Evolutionary conservation across 1,140 invertebrate genomes (phyloP).

Genomic region (Anoplolepis gracilipes): DNA sequence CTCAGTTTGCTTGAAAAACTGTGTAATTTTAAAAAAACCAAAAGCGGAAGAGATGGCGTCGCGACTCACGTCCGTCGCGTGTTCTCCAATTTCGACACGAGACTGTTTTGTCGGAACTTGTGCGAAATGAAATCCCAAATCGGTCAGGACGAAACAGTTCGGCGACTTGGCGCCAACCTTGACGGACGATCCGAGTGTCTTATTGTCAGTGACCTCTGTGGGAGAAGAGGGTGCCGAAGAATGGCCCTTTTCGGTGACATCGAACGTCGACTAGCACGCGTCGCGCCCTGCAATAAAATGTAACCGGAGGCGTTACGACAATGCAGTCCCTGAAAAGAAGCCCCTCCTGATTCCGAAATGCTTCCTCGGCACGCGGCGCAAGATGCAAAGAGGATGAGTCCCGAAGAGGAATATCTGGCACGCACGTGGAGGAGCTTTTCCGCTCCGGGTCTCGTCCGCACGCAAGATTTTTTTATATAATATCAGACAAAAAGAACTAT

Average conservation of each 20-base stretch:
- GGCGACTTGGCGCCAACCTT: conserved; percentile 69
- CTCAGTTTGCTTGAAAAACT: not conserved
- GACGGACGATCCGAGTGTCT: conserved; percentile 16
- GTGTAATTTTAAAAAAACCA: not conserved
- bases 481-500: not conserved
- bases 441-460: not conserved
- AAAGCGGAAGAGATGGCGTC: conserved; percentile 10
- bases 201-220: not conserved
- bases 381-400: not conserved
- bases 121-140: conserved; percentile 40
- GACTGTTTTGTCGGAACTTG: conserved; percentile 10
- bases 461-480: not conserved
- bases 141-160: conserved; percentile 1
- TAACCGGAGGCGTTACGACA: conserved; percentile 53
- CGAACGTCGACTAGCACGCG: conserved; percentile 38
- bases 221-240: conserved; percentile 25
- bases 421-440: conserved; percentile 38
- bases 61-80: conserved; percentile 51
- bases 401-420: conserved; percentile 50
- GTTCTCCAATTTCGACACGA: conserved; percentile 60
- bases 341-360: conserved; percentile 19
- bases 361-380: conserved; percentile 16
- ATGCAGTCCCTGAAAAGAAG: not conserved
- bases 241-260: conserved; percentile 8
- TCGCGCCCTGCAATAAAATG: conserved; percentile 69